Base-by-base conservation (phyloP, 2,113 vertebrate species). In the Nerophis ophidion region DNA sequence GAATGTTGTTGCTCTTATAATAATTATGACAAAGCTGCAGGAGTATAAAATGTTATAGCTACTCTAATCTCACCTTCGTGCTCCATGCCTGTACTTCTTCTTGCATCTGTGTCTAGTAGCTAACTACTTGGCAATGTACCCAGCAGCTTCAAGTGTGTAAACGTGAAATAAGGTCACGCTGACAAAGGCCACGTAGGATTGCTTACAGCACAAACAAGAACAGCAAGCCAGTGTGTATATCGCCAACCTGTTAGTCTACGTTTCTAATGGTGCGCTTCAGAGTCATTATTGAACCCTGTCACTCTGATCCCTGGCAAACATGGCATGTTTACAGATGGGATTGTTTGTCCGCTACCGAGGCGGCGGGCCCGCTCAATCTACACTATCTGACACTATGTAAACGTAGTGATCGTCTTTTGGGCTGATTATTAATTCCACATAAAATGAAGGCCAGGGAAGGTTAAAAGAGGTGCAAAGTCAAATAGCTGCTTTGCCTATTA, bases 351-450 rank as follows among this genome's bases (percentile, higher is more conserved):
- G 60, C 61, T 68, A 8, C 68, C 55, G 49, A 38, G 42, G 53
- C 61, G 53, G 69, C 65, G 44, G 57, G 56, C 63, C 68, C 66
- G 40, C 65, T 68, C 62, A 70, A 52, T 78, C 63, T 61, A 67
- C 50, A 70, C 10, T 11, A 44, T 54, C 67, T n/a, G 17, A 55
- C 63, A 57, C 67, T 34, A 53, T 54, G 70, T 68, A 71, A 75
- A 72, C 62, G 67, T 49, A 56, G 40, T 63, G 40, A 76, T 79
- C 48, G 50, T 49, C 12, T 35, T 42, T 56, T 19, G 38, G 57
- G 56, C 57, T 73, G 66, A 86, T 88, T 6, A 85, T 82, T 83
- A 81, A 87, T 87, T 84, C 70, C 86, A 14, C 66, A 78, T 55
- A 75, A 44, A 71, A 51, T 60, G 44, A 68, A 72, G 69, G 55